Percentiles rank a stretch among this genome's conserved stretches.
phyloP scores from a whole-genome alignment of 1,140 invertebrate species.

The Sinella curviseta region DNA sequence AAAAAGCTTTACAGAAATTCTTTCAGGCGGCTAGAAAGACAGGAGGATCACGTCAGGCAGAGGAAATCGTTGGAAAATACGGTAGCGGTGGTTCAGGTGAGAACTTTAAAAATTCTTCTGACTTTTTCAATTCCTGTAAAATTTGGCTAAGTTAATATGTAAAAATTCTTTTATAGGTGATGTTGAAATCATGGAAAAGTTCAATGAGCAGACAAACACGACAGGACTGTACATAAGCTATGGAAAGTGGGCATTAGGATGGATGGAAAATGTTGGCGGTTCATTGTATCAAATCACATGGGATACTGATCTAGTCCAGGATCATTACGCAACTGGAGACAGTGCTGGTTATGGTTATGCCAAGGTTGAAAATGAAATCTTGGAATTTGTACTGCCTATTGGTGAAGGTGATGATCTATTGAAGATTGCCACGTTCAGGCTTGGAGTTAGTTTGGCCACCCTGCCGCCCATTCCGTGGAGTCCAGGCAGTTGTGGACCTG shows the following conservation, averaged over 20 bases:
- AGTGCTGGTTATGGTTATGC: background rate
- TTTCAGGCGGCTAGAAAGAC: background rate
- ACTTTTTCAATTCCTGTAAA: background rate
- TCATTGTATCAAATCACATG: slow-evolving; percentile 1
- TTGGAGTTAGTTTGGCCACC: slow-evolving; percentile 23
- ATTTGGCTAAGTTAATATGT: background rate
- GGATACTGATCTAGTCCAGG: slow-evolving; percentile 32
- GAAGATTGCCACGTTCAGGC: background rate
- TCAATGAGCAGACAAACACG: background rate
- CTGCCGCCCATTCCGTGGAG: slow-evolving; percentile 27
- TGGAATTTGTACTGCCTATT: background rate
- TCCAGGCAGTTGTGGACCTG: slow-evolving; percentile 23
- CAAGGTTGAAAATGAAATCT: background rate
- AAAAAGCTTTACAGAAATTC: background rate
- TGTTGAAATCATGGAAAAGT: background rate
- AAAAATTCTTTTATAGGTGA: background rate
- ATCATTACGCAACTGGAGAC: background rate
- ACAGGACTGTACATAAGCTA: slow-evolving; percentile 25
- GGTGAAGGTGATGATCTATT: background rate
- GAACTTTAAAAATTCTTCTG: background rate
- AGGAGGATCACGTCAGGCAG: background rate
- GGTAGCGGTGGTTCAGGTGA: slow-evolving; percentile 16
- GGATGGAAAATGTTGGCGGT: background rate
- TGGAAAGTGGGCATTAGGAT: slow-evolving; percentile 25
- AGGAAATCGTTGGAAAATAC: slow-evolving; percentile 25